Base-by-base conservation (phyloP, 2,888 invertebrate species). In the Miltochrista miniata region DNA sequence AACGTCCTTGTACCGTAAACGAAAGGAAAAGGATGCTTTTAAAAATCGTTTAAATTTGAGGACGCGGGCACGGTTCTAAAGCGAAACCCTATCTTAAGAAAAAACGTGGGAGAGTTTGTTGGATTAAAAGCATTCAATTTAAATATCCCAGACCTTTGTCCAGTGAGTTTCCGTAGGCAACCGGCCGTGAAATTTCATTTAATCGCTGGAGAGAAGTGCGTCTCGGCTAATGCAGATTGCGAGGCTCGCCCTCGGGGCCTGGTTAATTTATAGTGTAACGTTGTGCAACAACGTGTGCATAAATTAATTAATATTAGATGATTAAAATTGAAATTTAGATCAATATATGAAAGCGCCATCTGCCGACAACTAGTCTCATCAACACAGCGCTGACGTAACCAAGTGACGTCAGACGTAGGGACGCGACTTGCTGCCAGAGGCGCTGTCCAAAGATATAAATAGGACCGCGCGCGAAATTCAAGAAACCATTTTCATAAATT, bases 151-250 rank as follows among this genome's bases (percentile, higher is more conserved):
- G 80, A 81, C 83, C 86, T 88, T 88, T 87, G 88, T 88, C 89
- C 88, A 79, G 83, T 70, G 79, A 79, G 83, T 77, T 85, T 77
- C 82, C 76, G 83, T 72, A 82, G 82, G 87, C 85, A 85, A 76
- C 85, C 81, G 81, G 76, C 85, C 87, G 82, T 89, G 87, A 89
- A 88, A 89, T 88, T 88, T 89, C 87, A 89, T 89, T 90, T 89
- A 89, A 89, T 88, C 87, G 87, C 72, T 66, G 74, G 79, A 83
- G 85, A 87, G 85, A 83, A 87, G 88, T 89, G 89, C 88, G 88
- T 86, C 88, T 80, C 79, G 72, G 79, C 86, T 90, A 89, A 90
- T 89, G 89, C 89, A 89, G 89, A 89, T 88, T 87, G 87, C 83
- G 83, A 80, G 76, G 67, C 76, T 81, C 76, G 68, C 83, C 82